These are phyloP conservation scores for Cactoblastis cactorum DNA, from an alignment of 2,888 invertebrate genomes.

Conservation along the genomic window DNA sequence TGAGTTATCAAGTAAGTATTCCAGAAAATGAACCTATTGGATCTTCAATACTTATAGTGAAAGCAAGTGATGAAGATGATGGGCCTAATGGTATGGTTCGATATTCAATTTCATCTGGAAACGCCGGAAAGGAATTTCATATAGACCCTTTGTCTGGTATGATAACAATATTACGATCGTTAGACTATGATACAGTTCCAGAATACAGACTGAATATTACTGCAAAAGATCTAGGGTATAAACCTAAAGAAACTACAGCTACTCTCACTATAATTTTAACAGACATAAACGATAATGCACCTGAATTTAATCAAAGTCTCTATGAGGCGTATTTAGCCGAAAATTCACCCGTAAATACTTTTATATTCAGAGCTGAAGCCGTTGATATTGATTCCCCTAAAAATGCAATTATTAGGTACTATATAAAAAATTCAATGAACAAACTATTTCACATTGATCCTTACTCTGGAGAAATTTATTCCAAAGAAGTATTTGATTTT, in stretches of 20 bases:
- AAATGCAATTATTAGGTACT: slow-evolving; percentile 91
- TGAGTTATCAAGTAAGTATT: slow-evolving; percentile 93
- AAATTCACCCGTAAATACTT: slow-evolving; percentile 87
- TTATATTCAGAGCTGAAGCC: slow-evolving; percentile 87
- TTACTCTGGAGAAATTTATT: slow-evolving; percentile 86
- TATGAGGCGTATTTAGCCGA: slow-evolving; percentile 91
- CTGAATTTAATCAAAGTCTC: slow-evolving; percentile 87
- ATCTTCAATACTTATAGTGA: slow-evolving; percentile 90
- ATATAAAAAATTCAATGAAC: slow-evolving; percentile 87
- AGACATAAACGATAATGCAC: slow-evolving; percentile 96
- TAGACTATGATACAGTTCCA: slow-evolving; percentile 93
- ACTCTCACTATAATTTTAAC: slow-evolving; percentile 91
- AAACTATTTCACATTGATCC: slow-evolving; percentile 88
- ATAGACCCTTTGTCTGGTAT: slow-evolving; percentile 88
- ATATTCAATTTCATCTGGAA: slow-evolving; percentile 91
- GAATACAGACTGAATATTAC: slow-evolving; percentile 93
- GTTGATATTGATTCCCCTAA: slow-evolving; percentile 92
- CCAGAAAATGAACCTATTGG: slow-evolving; percentile 94
- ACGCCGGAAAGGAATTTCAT: slow-evolving; percentile 87
- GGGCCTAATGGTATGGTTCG: slow-evolving; percentile 94
- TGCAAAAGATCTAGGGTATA: slow-evolving; percentile 91
- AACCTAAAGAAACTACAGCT: slow-evolving; percentile 86
- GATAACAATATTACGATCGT: slow-evolving; percentile 86
- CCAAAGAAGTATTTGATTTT: slow-evolving; percentile 90
- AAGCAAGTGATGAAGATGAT: slow-evolving; percentile 90